phyloP scores from a whole-genome alignment of 2,113 vertebrate genomes.

The Petrocephalus zakoni region DNA sequence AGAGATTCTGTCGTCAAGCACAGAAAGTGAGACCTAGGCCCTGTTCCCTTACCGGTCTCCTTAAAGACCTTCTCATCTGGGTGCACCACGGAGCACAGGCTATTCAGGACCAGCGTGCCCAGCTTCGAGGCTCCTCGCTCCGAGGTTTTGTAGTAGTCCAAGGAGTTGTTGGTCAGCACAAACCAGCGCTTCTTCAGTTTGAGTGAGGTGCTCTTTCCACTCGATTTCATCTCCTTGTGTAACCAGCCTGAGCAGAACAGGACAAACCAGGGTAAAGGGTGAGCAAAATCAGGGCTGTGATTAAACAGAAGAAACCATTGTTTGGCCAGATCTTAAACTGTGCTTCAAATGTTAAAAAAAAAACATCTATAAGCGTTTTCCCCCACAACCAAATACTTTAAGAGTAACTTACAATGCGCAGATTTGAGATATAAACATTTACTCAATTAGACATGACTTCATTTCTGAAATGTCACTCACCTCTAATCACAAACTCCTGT shows the following conservation, averaged over 20 bases:
- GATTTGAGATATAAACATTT: not conserved
- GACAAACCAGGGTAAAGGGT: not conserved
- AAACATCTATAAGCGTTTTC: not conserved
- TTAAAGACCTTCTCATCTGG: slow-evolving; percentile 78
- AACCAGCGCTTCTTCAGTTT: slow-evolving; percentile 93
- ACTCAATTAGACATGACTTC: not conserved
- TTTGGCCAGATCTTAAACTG: not conserved
- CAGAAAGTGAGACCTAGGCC: not conserved
- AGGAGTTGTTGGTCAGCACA: slow-evolving; percentile 77
- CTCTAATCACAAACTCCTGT: slow-evolving; percentile 84
- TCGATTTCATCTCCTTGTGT: slow-evolving; percentile 82
- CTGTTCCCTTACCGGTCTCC: slow-evolving; percentile 70
- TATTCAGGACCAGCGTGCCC: slow-evolving; percentile 83
- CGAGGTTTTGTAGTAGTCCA: slow-evolving; percentile 85
- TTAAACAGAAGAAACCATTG: not conserved
- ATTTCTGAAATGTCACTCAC: slow-evolving; percentile 42
- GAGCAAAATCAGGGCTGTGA: not conserved
- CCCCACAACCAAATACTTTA: not conserved
- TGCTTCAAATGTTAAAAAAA: not conserved
- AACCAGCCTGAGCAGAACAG: slow-evolving; percentile 71
- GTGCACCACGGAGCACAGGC: slow-evolving; percentile 81
- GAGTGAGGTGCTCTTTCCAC: slow-evolving; percentile 76
- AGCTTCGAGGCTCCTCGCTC: slow-evolving; percentile 81
- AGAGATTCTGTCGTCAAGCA: not conserved
- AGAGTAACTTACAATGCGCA: not conserved